Evolutionary conservation across 2,797 vertebrate genomes (phyloP).

Genomic region (Anas bahamensis): DNA sequence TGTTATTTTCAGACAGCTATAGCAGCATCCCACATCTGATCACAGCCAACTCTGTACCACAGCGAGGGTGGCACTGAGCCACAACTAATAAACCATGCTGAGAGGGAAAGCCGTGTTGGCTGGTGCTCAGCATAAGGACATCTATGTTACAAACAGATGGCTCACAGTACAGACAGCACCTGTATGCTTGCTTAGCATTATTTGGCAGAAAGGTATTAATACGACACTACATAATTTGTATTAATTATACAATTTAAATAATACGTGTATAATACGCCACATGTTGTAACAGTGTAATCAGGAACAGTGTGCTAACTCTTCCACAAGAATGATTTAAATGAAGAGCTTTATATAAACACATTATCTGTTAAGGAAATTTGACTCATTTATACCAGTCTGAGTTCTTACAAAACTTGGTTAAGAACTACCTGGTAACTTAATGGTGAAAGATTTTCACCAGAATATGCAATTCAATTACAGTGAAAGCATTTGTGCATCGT

Average conservation of each 20-base stretch:
- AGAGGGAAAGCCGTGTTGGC: slow-evolving; percentile 8
- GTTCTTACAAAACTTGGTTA: neutral
- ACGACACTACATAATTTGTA: neutral
- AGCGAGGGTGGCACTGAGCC: neutral
- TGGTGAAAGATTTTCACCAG: neutral
- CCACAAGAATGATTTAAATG: neutral
- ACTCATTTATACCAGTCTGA: neutral
- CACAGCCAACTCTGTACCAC: neutral
- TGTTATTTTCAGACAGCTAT: slow-evolving; percentile 1
- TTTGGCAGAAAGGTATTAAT: neutral
- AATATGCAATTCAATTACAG: neutral
- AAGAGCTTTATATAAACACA: neutral
- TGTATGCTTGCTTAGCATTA: neutral
- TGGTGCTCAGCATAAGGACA: neutral
- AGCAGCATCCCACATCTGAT: slow-evolving; percentile 1
- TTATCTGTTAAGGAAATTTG: neutral
- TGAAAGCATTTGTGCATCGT: neutral
- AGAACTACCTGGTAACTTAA: neutral
- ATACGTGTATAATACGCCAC: neutral
- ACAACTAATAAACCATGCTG: neutral
- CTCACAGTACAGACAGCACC: neutral
- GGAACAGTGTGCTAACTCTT: neutral
- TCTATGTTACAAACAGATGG: neutral
- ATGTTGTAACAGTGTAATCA: neutral
- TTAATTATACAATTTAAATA: neutral